Conservation (phyloP, 1,140 invertebrate species). For the Zaprionus nigranus region DNA sequence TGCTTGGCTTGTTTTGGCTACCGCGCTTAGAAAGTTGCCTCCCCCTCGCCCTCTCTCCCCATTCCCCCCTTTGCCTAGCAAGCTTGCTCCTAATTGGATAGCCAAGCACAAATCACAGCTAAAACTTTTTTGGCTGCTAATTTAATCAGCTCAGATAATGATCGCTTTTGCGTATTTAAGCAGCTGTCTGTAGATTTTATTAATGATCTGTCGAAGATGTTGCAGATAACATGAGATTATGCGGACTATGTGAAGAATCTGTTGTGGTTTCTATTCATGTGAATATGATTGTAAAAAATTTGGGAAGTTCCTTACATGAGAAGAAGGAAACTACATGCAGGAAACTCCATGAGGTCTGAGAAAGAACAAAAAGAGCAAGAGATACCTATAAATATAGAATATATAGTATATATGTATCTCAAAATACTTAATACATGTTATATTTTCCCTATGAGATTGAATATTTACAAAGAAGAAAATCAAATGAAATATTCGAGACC, state of each 20-base stretch:
- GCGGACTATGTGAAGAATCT: not conserved
- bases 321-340: too few relatives aligned
- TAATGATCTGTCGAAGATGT: not conserved
- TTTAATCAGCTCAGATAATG: not conserved
- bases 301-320: not conserved
- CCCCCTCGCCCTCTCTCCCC: not conserved
- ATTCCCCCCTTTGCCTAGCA: not conserved
- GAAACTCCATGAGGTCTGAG: too few relatives aligned
- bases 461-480: too few relatives aligned
- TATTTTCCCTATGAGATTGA: too few relatives aligned
- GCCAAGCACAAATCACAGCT: constrained; percentile 13
- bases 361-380: too few relatives aligned
- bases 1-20: not conserved
- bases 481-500: too few relatives aligned
- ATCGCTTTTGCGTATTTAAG: constrained; percentile 5
- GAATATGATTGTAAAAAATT: not conserved
- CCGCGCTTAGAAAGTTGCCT: constrained; percentile 27
- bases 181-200: not conserved
- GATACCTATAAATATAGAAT: too few relatives aligned
- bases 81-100: constrained; percentile 30
- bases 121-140: not conserved
- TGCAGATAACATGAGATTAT: not conserved
- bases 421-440: too few relatives aligned
- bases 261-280: not conserved
- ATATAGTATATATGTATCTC: too few relatives aligned